Evolutionary conservation across 2,113 vertebrate species (phyloP), one percentile per base, ranked within the genome.

Genomic region (Lepidothrix coronata): DNA sequence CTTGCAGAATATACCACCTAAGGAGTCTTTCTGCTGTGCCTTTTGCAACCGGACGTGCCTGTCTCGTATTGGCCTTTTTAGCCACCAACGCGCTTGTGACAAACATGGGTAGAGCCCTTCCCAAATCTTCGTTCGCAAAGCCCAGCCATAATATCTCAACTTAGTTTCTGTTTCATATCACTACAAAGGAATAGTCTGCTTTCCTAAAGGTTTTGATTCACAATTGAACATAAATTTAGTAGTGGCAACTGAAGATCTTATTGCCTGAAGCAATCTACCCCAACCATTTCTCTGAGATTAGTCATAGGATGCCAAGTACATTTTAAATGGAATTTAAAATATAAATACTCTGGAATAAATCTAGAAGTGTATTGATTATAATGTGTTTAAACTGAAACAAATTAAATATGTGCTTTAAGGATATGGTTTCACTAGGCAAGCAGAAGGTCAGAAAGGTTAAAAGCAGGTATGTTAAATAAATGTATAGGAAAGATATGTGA

Each of bases 141-240:
- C 39, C 39, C 39, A 41, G 39, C 39, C 39, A 41, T 41, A 13
- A 12, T 44, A 28, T 71, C 27, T 66, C 22, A 51, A 59, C 5
- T 55, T 75, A 31, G 39, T 81, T 95, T 90, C 62, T 91, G 35
- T 85, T 86, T 81, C 5, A 0, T 87, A 44, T 65, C 39, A 19
- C 61, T 91, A 81, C 15, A 67, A 73, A 93, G 20, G 14, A 84
- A 35, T 92, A 77, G 76, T 5, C 43, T 74, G 16, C 30, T 52
- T 92, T 93, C 52, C 52, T 89, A 63, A 81, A 85, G 6, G 71
- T 85, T 91, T 95, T 79, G 49, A 49, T 83, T 91, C 71, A 76
- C 49, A 73, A 31, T 2, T 49, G 59, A 46, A 57, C 66, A 76
- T 66, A 90, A 94, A 91, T 85, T 83, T 88, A 90, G 63, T 49